Evolutionary conservation across 1,140 invertebrate species (phyloP).

Genomic region (Sitobion miscanthi): DNA sequence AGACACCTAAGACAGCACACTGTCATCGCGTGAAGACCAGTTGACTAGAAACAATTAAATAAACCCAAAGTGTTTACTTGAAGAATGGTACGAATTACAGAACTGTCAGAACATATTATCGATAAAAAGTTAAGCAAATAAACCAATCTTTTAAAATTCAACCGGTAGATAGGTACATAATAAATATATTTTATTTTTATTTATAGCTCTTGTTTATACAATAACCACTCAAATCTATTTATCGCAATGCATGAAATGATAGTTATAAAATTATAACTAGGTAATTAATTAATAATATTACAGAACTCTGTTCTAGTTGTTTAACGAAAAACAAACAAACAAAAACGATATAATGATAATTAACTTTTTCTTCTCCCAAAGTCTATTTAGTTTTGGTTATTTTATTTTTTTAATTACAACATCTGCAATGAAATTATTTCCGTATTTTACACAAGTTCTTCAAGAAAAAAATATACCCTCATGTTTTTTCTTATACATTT

Average conservation of each 20-base stretch:
- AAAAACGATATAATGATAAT: constrained; percentile 16
- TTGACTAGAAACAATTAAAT: constrained; percentile 12
- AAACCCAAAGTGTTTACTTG: not conserved
- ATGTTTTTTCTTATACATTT: constrained; percentile 25
- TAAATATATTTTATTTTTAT: no score
- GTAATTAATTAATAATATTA: not conserved
- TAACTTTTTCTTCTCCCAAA: constrained; percentile 31
- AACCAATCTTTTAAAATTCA: not conserved
- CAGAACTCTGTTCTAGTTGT: not conserved
- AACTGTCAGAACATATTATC: not conserved
- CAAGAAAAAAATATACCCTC: constrained; percentile 24
- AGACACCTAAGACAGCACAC: not conserved
- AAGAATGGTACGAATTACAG: not conserved
- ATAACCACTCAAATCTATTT: no score
- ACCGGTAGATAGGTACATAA: no score
- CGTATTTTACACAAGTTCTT: constrained; percentile 45
- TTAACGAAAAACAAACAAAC: constrained; percentile 6
- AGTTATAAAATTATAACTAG: not conserved
- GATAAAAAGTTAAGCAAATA: not conserved
- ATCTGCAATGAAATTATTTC: constrained; percentile 53
- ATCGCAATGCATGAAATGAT: not conserved
- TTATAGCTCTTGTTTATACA: no score
- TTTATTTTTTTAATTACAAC: constrained; percentile 52
- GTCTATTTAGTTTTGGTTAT: constrained; percentile 16
- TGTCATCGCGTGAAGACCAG: not conserved